Percentiles rank a stretch among this genome's conserved stretches.
These are phyloP conservation scores for Marronus borbonicus DNA, from an alignment of 2,888 invertebrate species.

Conservation along the genomic window DNA sequence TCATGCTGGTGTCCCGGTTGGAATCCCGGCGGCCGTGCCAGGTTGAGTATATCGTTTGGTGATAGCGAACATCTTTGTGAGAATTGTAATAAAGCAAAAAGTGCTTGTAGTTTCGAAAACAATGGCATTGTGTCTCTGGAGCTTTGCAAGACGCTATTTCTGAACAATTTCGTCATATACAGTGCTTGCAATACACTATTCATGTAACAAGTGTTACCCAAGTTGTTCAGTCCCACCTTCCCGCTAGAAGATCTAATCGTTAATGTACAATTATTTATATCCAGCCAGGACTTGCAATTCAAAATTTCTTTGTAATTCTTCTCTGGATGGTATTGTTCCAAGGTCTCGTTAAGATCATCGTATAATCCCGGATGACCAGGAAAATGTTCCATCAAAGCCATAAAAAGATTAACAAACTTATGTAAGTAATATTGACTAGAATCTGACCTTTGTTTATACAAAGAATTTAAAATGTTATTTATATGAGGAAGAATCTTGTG, in stretches of 20 bases:
- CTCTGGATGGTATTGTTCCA: conserved; percentile 64
- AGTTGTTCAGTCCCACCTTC: conserved; percentile 84
- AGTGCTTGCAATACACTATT: conserved; percentile 90
- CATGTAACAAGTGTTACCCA: conserved; percentile 93
- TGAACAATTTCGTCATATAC: conserved; percentile 86
- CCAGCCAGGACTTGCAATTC: conserved; percentile 68
- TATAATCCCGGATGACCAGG: conserved; percentile 66
- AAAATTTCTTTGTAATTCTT: conserved; percentile 63
- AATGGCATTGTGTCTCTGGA: conserved; percentile 75
- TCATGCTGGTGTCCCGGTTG: conserved; percentile 87
- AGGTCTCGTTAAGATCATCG: conserved; percentile 64
- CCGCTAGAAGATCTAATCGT: conserved; percentile 65
- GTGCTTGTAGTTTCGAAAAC: conserved; percentile 76
- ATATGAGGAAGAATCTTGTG: conserved; percentile 75
- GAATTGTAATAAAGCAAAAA: conserved; percentile 83
- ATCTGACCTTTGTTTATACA: conserved; percentile 76
- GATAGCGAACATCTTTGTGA: conserved; percentile 79
- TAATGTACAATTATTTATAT: conserved; percentile 59
- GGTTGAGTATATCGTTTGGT: conserved; percentile 80
- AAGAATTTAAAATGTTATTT: conserved; percentile 70
- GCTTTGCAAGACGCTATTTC: conserved; percentile 77
- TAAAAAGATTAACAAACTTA: conserved; percentile 75
- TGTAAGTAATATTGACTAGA: conserved; percentile 71
- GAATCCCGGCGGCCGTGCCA: conserved; percentile 85
- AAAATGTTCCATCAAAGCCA: conserved; percentile 73